Percentiles rank a stretch among this genome's conserved stretches.
Conservation (phyloP, 2,888 invertebrate genomes). For the Trichogramma evanescens region DNA sequence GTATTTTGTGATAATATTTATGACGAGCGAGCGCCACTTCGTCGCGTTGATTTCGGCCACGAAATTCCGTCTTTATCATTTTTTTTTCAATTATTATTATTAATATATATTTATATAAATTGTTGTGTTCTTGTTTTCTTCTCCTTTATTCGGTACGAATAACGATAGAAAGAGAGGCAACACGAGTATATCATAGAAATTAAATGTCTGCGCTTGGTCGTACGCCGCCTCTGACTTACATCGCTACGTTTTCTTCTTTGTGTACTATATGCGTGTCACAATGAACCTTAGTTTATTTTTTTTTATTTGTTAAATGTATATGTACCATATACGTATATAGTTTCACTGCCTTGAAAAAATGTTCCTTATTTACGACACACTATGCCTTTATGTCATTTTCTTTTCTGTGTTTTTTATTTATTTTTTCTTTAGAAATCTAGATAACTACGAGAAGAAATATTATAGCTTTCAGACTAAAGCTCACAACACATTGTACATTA, state of each 20-base stretch:
- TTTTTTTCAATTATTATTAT: no score
- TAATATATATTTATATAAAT: no score
- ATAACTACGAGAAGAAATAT: constrained; percentile 33
- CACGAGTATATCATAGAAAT: no score
- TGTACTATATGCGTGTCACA: constrained; percentile 1
- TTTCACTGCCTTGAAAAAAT: not conserved
- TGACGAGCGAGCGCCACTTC: no score
- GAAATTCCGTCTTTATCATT: no score
- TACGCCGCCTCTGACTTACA: not conserved
- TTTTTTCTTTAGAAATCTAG: constrained; percentile 29
- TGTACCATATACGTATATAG: not conserved
- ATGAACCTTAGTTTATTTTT: not conserved
- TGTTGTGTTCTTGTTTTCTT: no score
- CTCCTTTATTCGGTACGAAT: no score
- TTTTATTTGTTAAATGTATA: not conserved
- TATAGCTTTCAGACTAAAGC: constrained; percentile 27
- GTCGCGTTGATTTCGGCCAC: no score
- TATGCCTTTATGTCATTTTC: constrained; percentile 1
- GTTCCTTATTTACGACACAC: no score
- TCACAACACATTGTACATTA: constrained; percentile 37
- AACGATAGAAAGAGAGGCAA: no score
- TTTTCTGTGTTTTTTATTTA: no score
- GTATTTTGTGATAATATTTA: no score
- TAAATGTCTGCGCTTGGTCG: not conserved
- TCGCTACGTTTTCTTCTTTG: not conserved